Base-by-base conservation (phyloP, 2,888 invertebrate genomes). In the Synanthedon tipuliformis region DNA sequence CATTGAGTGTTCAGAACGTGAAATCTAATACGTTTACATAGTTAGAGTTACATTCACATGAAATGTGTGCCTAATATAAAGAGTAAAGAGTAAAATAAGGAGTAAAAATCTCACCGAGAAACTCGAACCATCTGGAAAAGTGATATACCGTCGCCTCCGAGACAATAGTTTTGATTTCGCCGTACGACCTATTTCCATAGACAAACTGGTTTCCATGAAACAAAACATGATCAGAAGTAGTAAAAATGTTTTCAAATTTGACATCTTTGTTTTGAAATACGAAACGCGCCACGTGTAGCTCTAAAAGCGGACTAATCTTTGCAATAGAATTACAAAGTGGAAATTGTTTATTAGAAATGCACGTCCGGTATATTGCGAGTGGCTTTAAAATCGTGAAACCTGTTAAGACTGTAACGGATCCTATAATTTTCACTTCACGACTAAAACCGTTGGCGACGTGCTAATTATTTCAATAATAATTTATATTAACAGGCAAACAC, bases 41-140 rank as follows among this genome's bases (percentile, higher is more conserved):
- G 3, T n/a, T n/a, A n/a, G n/a, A n/a, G n/a, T 27, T 8, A 8
- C 8, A 34, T 34, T 10, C 10, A 34, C 34, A 34, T 34, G 34
- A 34, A 34, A 34, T 34, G 7, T 34, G 34, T 8, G 10, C 8
- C 3, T 10, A 10, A 10, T 34, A 0, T 34, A 34, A 34, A 34
- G 27, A 27, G 27, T 27, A 27, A 27, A 27, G 27, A 8, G 27
- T 34, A 34, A 34, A 34, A 34, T 34, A 34, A 34, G 2, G 34
- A 34, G 34, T 34, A 34, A 34, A 34, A 51, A 55, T 88, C 90
- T 90, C 66, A 92, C 92, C 56, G 92, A 91, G 76, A 92, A 90
- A 75, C 90, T 91, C 12, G 92, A 90, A 13, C 92, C 92, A 71
- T 92, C 92, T 1, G 92, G 92, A 76, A 92, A 92, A 27, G 91